Base-by-base conservation (phyloP, 1,140 invertebrate genomes). In the Pachyrhynchus sulphureomaculatus region DNA sequence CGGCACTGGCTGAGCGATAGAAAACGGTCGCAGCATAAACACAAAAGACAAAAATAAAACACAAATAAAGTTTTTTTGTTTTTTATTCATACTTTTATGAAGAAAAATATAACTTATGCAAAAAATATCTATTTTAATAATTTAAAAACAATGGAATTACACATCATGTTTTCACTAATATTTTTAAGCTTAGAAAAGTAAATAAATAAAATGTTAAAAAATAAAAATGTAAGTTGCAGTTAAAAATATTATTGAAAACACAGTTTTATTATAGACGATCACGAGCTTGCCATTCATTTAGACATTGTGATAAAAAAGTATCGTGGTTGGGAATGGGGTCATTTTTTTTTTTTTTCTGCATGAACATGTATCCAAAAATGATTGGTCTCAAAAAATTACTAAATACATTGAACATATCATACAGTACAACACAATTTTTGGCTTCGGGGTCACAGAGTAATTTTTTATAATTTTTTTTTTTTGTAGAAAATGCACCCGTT, bases 71-170 rank as follows among this genome's bases (percentile, higher is more conserved):
- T 6, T 29, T 45, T 52, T 52, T 52, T 52, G 36, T 3, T 17
- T 34, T 24, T 52, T 52, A 34, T 32, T 48, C 8, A 23, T 34
- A 18, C 37, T 42, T 59, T 65, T 65, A 45, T 65, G 56, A 65
- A 65, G 62, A 65, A 65, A 64, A 65, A 64, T 65, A 65, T 60
- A 65, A 65, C 56, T 59, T 60, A 65, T 65, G 56, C 56, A 60
- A 65, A 65, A 65, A 65, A 65, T 65, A 65, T 65, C 51, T 59
- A 59, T 65, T 55, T 21, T 42, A 48, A 47, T 56, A 65, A 48
- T 65, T 49, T 39, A 59, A 60, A 12, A 65, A 47, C 29, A 45
- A 65, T 54, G 51, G 57, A 60, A 64, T 56, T 32, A 23, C 20
- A 45, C 21, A 20, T 26, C 26, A 29, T 53, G 62, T 60, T 55